These are phyloP conservation scores for Eubucco bourcierii DNA, from an alignment of 2,113 vertebrate species.

Conservation along the genomic window DNA sequence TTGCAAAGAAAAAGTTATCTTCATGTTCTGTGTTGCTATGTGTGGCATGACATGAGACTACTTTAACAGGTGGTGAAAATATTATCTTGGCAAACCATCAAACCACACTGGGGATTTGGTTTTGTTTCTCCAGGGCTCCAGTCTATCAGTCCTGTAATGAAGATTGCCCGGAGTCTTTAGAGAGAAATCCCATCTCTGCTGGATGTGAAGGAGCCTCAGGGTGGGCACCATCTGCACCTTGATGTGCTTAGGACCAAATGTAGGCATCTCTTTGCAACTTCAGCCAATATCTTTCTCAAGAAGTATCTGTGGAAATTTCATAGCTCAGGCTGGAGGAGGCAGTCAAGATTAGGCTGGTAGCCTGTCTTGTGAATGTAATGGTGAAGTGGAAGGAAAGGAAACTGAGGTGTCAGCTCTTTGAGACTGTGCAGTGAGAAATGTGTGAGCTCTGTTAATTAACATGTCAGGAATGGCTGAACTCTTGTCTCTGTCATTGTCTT, in stretches of 20 bases:
- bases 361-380: not conserved
- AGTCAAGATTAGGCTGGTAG: not conserved
- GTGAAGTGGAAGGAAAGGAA: not conserved
- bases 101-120: not conserved
- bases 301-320: constrained; percentile 6
- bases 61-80: constrained; percentile 24
- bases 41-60: not conserved
- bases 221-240: not conserved
- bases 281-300: not conserved
- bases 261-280: not conserved
- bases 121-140: not conserved
- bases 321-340: constrained; percentile 5
- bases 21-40: not conserved
- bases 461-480: not conserved
- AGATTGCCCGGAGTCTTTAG: not conserved
- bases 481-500: not conserved
- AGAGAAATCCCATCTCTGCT: not conserved
- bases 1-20: constrained; percentile 6
- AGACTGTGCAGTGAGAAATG: not conserved
- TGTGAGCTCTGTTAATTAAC: not conserved
- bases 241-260: not conserved
- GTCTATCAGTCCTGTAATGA: not conserved
- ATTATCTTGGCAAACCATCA: not conserved
- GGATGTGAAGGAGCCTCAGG: not conserved
- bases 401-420: not conserved